Evolutionary conservation across 2,888 invertebrate species (phyloP), one percentile per base, ranked within the genome.

Genomic region (Ectobius pallidus): DNA sequence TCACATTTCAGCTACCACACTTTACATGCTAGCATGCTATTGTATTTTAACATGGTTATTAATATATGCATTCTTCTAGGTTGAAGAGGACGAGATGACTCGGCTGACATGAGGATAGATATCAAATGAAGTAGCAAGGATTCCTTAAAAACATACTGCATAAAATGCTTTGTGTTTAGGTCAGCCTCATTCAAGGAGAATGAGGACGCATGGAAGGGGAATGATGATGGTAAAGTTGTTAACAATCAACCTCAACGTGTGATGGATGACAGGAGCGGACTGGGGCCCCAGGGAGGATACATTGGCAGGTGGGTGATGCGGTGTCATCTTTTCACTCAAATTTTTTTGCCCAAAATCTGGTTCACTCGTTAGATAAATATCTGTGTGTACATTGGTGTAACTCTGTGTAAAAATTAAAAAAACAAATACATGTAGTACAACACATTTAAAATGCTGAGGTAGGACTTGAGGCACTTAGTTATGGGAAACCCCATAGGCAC

Each of bases 141-240:
- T 7, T 6, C 34, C 6, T 34, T 7, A 34, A 34, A 34, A 34
- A 34, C 46, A 46, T 69, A 55, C 39, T 69, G 69, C 69, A 69
- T 20, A 14, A 39, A 65, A 25, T 65, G 65, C 46, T 68, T 22
- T 52, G 9, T 72, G 46, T 61, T 68, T 62, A 93, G 92, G 63
- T 76, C 76, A 18, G 73, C 74, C 2, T 74, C 76, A 70, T 86
- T 87, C 80, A 86, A 86, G 80, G 88, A 87, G 79, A 86, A 87
- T 77, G 86, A 86, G 74, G 86, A 86, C 73, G 87, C 88, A 46
- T 89, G 89, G 89, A 87, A 88, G 79, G 85, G 85, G 61, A 86
- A 85, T 75, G 88, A 89, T 72, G 89, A 89, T 80, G 89, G 88
- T 2, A 86, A 87, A 78, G 86, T 88, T 52, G 84, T 85, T 73